Conservation (phyloP, 2,888 invertebrate species). For the Drosophila multiciliata region DNA sequence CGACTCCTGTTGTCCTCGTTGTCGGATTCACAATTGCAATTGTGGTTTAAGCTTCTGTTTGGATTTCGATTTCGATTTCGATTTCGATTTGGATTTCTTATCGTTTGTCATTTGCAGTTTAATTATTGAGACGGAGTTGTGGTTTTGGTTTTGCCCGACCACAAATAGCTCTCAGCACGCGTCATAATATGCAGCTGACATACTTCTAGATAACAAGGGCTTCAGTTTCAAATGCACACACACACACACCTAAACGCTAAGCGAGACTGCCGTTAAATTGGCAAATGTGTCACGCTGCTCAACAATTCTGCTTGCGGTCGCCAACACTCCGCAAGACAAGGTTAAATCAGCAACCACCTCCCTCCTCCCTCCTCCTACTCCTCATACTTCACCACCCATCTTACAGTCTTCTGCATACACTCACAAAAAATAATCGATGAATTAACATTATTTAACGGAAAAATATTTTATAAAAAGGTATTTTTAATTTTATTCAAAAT, state of each 20-base stretch:
- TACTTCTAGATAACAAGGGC: constrained; percentile 3
- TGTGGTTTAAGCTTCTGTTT: neutral
- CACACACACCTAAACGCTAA: constrained; percentile 2
- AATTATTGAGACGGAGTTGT: constrained; percentile 13
- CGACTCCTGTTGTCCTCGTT: neutral
- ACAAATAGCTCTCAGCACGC: neutral
- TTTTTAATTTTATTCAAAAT: too few species aligned
- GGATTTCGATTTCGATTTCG: neutral
- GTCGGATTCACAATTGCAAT: neutral
- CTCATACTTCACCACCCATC: neutral
- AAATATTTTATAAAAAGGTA: neutral
- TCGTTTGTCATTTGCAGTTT: constrained; percentile 4
- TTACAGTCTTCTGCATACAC: neutral
- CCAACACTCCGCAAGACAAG: constrained; percentile 10
- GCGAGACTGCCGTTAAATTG: constrained; percentile 71
- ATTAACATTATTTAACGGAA: neutral
- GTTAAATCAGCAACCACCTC: neutral
- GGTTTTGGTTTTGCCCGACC: constrained; percentile 11
- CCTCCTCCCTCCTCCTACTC: neutral
- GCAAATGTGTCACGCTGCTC: constrained; percentile 38
- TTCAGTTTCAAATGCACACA: neutral
- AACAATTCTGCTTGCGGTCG: constrained; percentile 20
- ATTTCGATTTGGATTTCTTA: neutral
- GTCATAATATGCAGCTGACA: constrained; percentile 19
- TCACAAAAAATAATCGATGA: neutral